Percentiles rank a stretch among this genome's conserved stretches.
Conservation (phyloP, 2,797 vertebrate species). For the Microctenopoma steveboyesi region DNA sequence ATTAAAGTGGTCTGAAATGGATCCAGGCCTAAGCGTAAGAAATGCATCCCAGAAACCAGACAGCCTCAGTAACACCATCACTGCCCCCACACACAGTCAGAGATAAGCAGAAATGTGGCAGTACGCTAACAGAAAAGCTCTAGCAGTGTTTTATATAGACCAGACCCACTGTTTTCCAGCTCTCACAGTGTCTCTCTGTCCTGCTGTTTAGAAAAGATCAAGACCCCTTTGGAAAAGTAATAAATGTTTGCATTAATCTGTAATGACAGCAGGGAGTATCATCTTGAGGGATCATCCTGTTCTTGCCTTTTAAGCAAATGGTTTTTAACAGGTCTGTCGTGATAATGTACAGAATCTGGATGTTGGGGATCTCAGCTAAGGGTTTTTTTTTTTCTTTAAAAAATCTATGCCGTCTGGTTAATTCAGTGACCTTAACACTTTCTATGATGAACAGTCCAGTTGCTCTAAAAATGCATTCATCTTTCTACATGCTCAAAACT, state of each 20-base stretch:
- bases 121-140: constrained; percentile 35
- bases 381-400: constrained; percentile 19
- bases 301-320: constrained; percentile 45
- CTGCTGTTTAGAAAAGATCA: constrained; percentile 62
- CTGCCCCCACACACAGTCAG: constrained; percentile 19
- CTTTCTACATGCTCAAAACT: constrained; percentile 14
- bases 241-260: constrained; percentile 66
- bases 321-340: constrained; percentile 22
- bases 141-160: constrained; percentile 61
- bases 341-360: constrained; percentile 40
- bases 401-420: background rate
- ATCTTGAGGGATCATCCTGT: constrained; percentile 53
- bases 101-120: constrained; percentile 71
- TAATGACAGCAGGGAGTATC: constrained; percentile 53
- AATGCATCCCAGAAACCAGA: constrained; percentile 68
- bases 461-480: constrained; percentile 21
- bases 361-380: constrained; percentile 30
- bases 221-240: constrained; percentile 50
- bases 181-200: constrained; percentile 47
- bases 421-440: constrained; percentile 47
- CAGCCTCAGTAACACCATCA: constrained; percentile 35
- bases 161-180: constrained; percentile 46
- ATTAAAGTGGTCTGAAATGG: constrained; percentile 66
- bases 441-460: constrained; percentile 27
- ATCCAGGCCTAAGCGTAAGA: constrained; percentile 46